Percentiles rank a stretch among this genome's conserved stretches.
These are phyloP conservation scores for Ametastegia equiseti DNA, from an alignment of 2,888 invertebrate species.

Conservation along the genomic window DNA sequence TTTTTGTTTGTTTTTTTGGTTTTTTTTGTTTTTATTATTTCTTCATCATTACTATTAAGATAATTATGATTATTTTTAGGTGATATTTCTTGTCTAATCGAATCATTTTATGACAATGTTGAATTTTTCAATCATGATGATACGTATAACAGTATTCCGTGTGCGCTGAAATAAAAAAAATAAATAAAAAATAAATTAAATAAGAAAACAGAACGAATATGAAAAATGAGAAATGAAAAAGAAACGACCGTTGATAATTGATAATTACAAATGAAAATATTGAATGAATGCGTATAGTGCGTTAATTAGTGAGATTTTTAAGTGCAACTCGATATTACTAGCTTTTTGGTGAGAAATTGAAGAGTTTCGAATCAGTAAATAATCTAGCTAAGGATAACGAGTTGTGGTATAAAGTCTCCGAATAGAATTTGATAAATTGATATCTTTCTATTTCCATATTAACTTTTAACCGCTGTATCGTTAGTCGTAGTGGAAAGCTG, in stretches of 20 bases:
- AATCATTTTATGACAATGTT: slow-evolving; percentile 27
- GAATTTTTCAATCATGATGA: slow-evolving; percentile 30
- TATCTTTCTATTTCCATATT: slow-evolving; percentile 47
- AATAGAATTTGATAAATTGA: slow-evolving; percentile 48
- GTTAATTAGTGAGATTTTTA: slow-evolving; percentile 27
- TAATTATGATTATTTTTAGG: neutral
- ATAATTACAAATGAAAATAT: slow-evolving; percentile 39
- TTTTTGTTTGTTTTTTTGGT: neutral
- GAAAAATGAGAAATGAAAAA: slow-evolving; percentile 45
- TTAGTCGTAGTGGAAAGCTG: slow-evolving; percentile 35
- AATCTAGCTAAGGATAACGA: slow-evolving; percentile 22
- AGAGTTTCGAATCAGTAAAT: neutral
- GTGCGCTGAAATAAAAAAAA: slow-evolving; percentile 40
- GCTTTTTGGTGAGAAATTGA: neutral
- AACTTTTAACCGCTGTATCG: slow-evolving; percentile 43
- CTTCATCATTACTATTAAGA: neutral
- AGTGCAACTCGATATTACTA: slow-evolving; percentile 31
- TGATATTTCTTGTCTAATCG: slow-evolving; percentile 24
- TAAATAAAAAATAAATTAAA: slow-evolving; percentile 47
- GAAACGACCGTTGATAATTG: slow-evolving; percentile 45
- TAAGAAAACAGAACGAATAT: slow-evolving; percentile 32
- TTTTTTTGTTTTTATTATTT: neutral
- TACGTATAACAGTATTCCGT: slow-evolving; percentile 42
- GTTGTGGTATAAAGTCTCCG: slow-evolving; percentile 35
- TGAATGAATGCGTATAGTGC: slow-evolving; percentile 42